phyloP scores from a whole-genome alignment of 2,797 vertebrate species.

The Typhlichthys eigenmanni region DNA sequence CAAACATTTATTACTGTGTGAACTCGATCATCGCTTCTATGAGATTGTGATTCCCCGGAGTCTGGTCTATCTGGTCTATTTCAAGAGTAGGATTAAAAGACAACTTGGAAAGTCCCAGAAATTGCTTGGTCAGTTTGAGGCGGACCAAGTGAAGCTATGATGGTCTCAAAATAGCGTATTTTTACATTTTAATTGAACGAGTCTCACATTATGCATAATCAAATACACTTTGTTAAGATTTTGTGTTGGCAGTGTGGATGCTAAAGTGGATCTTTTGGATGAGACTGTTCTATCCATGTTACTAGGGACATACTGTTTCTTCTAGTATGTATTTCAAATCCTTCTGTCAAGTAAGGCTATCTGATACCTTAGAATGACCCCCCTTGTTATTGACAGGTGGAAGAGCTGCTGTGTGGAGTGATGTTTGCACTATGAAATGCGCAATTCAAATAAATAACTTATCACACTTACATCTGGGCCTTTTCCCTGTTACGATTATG shows the following conservation, averaged over 20 bases:
- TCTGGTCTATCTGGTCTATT: slow-evolving; percentile 57
- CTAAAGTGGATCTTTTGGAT: slow-evolving; percentile 2
- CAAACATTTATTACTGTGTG: slow-evolving; percentile 10
- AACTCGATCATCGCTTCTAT: slow-evolving; percentile 15
- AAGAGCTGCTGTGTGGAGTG: not conserved
- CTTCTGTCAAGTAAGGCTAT: too few relatives aligned
- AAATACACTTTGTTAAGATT: not conserved
- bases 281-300: too few relatives aligned
- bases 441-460: not conserved
- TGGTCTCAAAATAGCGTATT: slow-evolving; percentile 4
- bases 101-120: slow-evolving; percentile 67
- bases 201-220: slow-evolving; percentile 13
- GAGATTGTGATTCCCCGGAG: slow-evolving; percentile 24
- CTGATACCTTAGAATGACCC: too few relatives aligned
- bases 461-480: not conserved
- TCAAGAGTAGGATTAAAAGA: slow-evolving; percentile 33
- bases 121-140: slow-evolving; percentile 42
- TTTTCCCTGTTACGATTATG: slow-evolving; percentile 64
- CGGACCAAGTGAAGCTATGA: slow-evolving; percentile 34
- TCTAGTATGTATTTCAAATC: too few relatives aligned
- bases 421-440: not conserved
- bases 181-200: slow-evolving; percentile 17
- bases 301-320: too few relatives aligned
- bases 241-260: not conserved
- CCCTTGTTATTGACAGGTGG: too few relatives aligned